Percentiles rank a stretch among this genome's conserved stretches.
These are phyloP conservation scores for Remorina albescens DNA, from an alignment of 2,797 vertebrate genomes.

Conservation along the genomic window DNA sequence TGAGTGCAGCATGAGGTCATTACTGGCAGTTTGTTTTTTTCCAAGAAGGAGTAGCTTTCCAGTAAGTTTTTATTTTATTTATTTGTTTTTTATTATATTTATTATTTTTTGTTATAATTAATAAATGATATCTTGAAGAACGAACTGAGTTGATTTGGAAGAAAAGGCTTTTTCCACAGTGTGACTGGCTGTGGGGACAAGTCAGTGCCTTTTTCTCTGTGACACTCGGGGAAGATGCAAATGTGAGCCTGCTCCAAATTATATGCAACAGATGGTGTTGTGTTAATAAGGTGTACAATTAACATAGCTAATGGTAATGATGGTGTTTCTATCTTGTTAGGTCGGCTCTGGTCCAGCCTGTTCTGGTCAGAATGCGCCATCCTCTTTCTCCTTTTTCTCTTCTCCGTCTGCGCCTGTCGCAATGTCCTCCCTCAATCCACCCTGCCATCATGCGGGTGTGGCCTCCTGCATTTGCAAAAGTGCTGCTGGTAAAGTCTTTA, in stretches of 20 bases:
- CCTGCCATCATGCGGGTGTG: neutral
- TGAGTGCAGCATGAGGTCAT: neutral
- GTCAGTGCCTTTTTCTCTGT: neutral
- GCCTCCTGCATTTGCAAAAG: conserved; percentile 13
- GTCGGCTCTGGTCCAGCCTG: conserved; percentile 7
- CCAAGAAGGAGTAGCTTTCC: neutral
- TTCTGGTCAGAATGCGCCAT: neutral
- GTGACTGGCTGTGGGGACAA: neutral
- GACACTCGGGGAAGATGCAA: conserved; percentile 6
- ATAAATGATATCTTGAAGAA: neutral
- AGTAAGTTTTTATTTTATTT: neutral
- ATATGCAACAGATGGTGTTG: conserved; percentile 34
- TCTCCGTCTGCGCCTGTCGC: conserved; percentile 37
- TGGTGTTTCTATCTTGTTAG: neutral
- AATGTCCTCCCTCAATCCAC: neutral
- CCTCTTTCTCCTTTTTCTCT: conserved; percentile 3
- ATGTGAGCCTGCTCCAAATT: conserved; percentile 21
- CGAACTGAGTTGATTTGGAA: neutral
- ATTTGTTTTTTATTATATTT: too few species aligned
- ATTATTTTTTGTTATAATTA: neutral
- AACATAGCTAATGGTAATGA: conserved; percentile 41
- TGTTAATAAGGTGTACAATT: conserved; percentile 40
- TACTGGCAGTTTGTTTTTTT: neutral
- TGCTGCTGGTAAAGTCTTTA: neutral
- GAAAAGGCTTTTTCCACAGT: too few species aligned